A percentile compares a stretch with the other conserved stretches of the same genome.
Evolutionary conservation across 1,140 invertebrate genomes (phyloP).

Genomic region (Pentalonia nigronervosa): DNA sequence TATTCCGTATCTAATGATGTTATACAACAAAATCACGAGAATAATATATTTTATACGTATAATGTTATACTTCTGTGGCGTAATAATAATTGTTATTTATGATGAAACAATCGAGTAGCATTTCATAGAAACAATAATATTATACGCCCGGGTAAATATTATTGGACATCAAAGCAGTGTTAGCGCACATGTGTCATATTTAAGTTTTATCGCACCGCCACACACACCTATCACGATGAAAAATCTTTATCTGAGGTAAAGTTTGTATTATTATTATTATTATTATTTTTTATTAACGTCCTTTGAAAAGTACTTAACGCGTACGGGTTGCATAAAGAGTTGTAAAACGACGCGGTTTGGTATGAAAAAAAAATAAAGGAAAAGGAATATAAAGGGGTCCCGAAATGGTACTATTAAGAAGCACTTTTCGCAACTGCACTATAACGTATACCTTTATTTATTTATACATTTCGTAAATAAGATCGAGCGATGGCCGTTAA

Average conservation of each 20-base stretch:
- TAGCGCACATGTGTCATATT: not conserved
- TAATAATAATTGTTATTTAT: not conserved
- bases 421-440: not conserved
- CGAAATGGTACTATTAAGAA: slow-evolving; percentile 42
- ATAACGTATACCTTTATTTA: slow-evolving; percentile 2
- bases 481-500: slow-evolving; percentile 28
- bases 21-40: too few species aligned
- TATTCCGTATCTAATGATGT: too few species aligned
- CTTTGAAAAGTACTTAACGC: not conserved
- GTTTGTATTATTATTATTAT: not conserved
- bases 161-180: not conserved
- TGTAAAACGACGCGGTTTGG: not conserved
- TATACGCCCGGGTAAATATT: not conserved
- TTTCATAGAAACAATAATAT: not conserved
- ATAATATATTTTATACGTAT: too few species aligned
- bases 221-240: not conserved
- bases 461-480: slow-evolving; percentile 49
- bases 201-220: not conserved
- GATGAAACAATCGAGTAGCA: not conserved
- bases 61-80: not conserved
- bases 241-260: not conserved
- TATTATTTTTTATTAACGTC: slow-evolving; percentile 10
- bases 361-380: not conserved
- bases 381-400: slow-evolving; percentile 2
- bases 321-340: not conserved